These are phyloP conservation scores for Thalassoma bifasciatum DNA, from an alignment of 2,113 vertebrate genomes.

Conservation along the genomic window DNA sequence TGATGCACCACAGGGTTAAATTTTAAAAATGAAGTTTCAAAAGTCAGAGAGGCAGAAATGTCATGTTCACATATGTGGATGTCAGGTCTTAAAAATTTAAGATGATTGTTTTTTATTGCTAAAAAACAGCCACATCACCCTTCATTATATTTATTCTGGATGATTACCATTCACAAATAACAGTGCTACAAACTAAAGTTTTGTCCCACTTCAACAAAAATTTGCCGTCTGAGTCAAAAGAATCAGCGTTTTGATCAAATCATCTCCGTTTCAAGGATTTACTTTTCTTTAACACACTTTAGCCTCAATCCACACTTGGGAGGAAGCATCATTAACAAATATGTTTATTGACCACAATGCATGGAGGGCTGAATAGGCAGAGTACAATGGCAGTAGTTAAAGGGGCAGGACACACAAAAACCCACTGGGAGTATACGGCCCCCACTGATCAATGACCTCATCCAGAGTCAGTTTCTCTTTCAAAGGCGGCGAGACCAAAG, in stretches of 20 bases:
- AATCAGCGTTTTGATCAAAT: not conserved
- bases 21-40: too few species aligned
- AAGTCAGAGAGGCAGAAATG: too few species aligned
- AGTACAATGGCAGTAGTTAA: slow-evolving; percentile 79
- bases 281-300: slow-evolving; percentile 34
- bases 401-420: slow-evolving; percentile 79
- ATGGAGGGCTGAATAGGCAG: slow-evolving; percentile 65
- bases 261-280: not conserved
- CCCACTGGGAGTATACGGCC: slow-evolving; percentile 78
- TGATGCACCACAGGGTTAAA: too few species aligned
- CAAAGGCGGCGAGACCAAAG: slow-evolving; percentile 86
- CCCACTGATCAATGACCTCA: slow-evolving; percentile 83
- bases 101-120: too few species aligned
- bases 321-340: slow-evolving; percentile 73
- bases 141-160: too few species aligned
- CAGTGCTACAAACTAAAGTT: too few species aligned
- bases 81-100: too few species aligned
- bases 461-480: slow-evolving; percentile 81
- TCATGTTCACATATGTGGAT: too few species aligned
- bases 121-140: too few species aligned
- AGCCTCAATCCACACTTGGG: slow-evolving; percentile 39
- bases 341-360: slow-evolving; percentile 74
- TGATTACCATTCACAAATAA: too few species aligned
- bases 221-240: not conserved
- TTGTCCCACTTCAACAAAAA: not conserved